Evolutionary conservation across 2,113 vertebrate species (phyloP).

Genomic region (Neodon shergylaensis): DNA sequence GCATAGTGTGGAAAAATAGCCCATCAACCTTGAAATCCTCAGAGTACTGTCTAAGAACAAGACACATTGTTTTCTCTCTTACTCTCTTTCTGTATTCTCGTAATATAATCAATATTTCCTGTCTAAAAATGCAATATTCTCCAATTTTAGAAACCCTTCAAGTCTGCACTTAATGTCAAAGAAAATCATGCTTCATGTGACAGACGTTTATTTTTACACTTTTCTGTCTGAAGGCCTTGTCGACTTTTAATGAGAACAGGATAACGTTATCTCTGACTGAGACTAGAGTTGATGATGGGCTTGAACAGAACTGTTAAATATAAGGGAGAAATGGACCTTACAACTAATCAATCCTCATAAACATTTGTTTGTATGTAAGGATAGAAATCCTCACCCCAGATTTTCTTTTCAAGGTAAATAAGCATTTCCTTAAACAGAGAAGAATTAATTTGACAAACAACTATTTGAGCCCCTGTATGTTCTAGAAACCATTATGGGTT

Average conservation of each 20-base stretch:
- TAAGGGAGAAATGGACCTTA: conserved; percentile 54
- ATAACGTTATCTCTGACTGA: conserved; percentile 52
- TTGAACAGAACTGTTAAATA: conserved; percentile 59
- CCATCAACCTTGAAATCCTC: conserved; percentile 18
- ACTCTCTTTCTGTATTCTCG: conserved; percentile 53
- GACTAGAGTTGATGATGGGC: background rate
- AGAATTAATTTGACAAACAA: background rate
- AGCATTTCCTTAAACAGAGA: conserved; percentile 40
- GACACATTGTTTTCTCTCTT: conserved; percentile 43
- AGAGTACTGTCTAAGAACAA: background rate
- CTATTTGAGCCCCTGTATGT: background rate
- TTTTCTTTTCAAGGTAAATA: conserved; percentile 43
- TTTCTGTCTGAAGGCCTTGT: conserved; percentile 65
- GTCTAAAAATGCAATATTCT: conserved; percentile 60
- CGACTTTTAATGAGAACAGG: conserved; percentile 77
- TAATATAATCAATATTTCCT: conserved; percentile 66
- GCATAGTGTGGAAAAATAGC: conserved; percentile 13
- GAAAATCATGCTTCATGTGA: conserved; percentile 65
- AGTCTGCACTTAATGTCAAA: conserved; percentile 71
- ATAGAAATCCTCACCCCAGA: background rate
- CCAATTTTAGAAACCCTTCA: conserved; percentile 62
- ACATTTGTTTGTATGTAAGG: conserved; percentile 35
- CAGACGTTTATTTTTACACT: conserved; percentile 68
- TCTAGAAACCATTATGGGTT: background rate
- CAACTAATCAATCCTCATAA: conserved; percentile 60